A percentile compares a stretch with the other conserved stretches of the same genome.
Evolutionary conservation across 2,888 invertebrate genomes (phyloP).

Genomic region (Sphaerophoria rueppellii): DNA sequence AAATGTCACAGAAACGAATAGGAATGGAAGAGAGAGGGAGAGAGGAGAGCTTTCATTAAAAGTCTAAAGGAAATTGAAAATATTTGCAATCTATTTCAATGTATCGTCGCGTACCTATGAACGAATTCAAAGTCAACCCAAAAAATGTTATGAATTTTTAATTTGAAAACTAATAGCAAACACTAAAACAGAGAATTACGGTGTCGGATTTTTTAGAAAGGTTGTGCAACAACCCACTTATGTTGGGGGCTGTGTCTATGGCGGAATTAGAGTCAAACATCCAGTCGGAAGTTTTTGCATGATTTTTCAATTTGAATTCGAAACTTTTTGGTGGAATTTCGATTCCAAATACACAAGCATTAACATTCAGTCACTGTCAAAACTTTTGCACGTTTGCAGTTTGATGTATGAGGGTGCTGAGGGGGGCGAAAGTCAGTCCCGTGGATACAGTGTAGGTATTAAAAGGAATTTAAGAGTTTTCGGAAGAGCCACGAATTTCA

Average conservation of each 20-base stretch:
- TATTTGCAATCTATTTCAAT: slow-evolving; percentile 56
- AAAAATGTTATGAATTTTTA: slow-evolving; percentile 33
- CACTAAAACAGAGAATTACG: slow-evolving; percentile 20
- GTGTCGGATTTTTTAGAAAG: not conserved
- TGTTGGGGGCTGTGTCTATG: not conserved
- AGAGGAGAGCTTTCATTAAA: slow-evolving; percentile 20
- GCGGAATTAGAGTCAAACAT: slow-evolving; percentile 8
- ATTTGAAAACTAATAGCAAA: slow-evolving; percentile 45
- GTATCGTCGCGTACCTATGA: slow-evolving; percentile 1
- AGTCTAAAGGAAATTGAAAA: slow-evolving; percentile 62
- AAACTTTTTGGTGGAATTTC: slow-evolving; percentile 57
- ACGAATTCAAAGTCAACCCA: not conserved
- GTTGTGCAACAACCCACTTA: not conserved
- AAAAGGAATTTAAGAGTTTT: too few relatives aligned
- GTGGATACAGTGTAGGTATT: too few relatives aligned
- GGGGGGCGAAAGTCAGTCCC: too few relatives aligned
- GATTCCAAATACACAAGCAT: slow-evolving; percentile 25
- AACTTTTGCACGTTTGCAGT: slow-evolving; percentile 50
- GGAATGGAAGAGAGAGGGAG: too few relatives aligned
- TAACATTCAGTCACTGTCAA: slow-evolving; percentile 11
- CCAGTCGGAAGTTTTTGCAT: slow-evolving; percentile 19
- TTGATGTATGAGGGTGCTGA: slow-evolving; percentile 1
- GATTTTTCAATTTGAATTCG: slow-evolving; percentile 66
- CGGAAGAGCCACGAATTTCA: too few relatives aligned
- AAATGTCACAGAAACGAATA: not conserved